Base-by-base conservation (phyloP, 2,888 invertebrate species). In the Ectemnius lituratus region DNA sequence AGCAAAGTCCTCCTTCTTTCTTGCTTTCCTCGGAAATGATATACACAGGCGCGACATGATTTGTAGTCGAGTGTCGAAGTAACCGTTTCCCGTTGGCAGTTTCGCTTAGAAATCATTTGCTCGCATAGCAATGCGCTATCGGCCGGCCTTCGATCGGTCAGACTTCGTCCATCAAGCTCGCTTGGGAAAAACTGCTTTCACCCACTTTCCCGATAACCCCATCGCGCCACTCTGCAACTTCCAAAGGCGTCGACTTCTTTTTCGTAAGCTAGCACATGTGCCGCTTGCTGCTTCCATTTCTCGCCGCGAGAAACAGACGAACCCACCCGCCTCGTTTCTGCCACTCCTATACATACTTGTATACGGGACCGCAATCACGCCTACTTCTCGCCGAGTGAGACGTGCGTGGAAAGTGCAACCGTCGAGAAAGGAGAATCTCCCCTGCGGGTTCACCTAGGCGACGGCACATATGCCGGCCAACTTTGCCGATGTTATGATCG, bases 151-250 rank as follows among this genome's bases (percentile, higher is more conserved):
- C 37, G 28, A 52, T 69, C 58, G 60, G 67, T 11, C 67, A 28
- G n/a, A 59, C 16, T 23, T 28, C 20, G 37, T n/a, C 13, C n/a
- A 47, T 62, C 23, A 37, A 57, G 13, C 52, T 16, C 23, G 20
- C 13, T 11, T 20, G 64, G 46, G 79, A 78, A 85, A 76, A 79
- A 79, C 68, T 78, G 78, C 84, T 84, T 85, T 85, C 85, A 75
- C 85, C 72, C 23, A 69, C 78, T 81, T 78, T 85, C 82, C 78
- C 84, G 59, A 62, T 64, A 28, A 52, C 60, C 37, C 23, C 8
- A 47, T 67, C 61, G 61, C 58, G 47, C 59, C 61, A 64, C 63
- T 70, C 49, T 47, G 37, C 45, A 11, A 8, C 37, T 60, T 20
- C 49, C 57, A 49, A 27, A 37, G 8, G 37, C 67, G 49, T 65